Base-by-base conservation (phyloP, 2,113 vertebrate species). In the Bostrychus sinensis region DNA sequence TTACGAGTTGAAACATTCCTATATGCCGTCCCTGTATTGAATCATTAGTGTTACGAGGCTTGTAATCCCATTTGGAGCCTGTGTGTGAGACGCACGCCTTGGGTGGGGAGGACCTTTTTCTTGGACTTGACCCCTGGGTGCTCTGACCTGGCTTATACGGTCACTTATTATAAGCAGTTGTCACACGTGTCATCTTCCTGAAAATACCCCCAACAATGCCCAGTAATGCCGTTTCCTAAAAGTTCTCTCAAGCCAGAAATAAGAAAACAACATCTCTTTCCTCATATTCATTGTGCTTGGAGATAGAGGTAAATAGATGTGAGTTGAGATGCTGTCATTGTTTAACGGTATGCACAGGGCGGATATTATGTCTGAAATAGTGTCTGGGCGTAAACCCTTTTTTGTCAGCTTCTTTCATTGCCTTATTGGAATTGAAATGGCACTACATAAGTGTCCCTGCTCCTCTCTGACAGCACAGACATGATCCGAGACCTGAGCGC, bases 291-390 rank as follows among this genome's bases (percentile, higher is more conserved):
- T 83, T 83, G 79, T 71, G 84, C 67, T 62, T 65, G 63, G 80
- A 84, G 83, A 59, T 50, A 62, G 51, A 72, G 81, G 83, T 83
- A 90, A 89, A 84, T 87, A 87, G 75, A 85, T 73, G 75, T 6
- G 53, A 72, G 82, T 66, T 64, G 72, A 83, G 81, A 70, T 89
- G 81, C 81, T 77, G 81, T 91, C 72, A 90, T 89, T 90, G 85
- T 93, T 78, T 82, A 86, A 87, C 78, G 88, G 87, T 86, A 89
- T 90, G 92, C 90, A 89, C 88, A 72, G 83, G 91, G 86, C 80
- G 87, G 90, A 92, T 91, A 91, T 93, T 92, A 86, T 94, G 93
- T 89, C 91, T 93, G 89, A 88, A 89, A 90, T 81, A 85, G 91
- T 86, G 93, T 91, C 91, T 94, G 90, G 88, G 91, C 67, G 92